Conservation (phyloP, 1,140 invertebrate genomes). For the Hylaeus volcanicus region DNA sequence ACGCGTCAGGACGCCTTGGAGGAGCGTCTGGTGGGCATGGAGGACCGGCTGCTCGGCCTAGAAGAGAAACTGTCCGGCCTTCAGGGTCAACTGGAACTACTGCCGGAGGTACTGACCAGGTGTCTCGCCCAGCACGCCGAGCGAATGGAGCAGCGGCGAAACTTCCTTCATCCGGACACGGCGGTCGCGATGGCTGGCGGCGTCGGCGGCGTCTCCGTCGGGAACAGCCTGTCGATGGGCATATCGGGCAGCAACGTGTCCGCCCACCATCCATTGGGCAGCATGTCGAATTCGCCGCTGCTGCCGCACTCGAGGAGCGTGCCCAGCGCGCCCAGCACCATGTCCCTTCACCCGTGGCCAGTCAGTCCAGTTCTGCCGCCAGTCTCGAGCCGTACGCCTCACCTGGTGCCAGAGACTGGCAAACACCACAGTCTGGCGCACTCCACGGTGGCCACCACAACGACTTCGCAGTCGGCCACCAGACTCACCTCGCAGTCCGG, state of each 20-base stretch:
- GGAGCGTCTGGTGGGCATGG: conserved; percentile 90
- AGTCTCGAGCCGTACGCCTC: conserved; percentile 85
- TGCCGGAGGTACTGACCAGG: conserved; percentile 90
- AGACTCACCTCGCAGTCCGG: conserved; percentile 74
- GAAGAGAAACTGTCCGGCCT: conserved; percentile 92
- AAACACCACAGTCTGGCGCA: conserved; percentile 74
- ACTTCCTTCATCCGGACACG: conserved; percentile 92
- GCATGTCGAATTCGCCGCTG: conserved; percentile 80
- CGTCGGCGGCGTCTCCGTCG: conserved; percentile 71
- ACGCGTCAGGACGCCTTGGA: conserved; percentile 94
- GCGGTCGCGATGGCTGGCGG: conserved; percentile 82
- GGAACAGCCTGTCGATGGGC: conserved; percentile 70
- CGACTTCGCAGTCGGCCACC: conserved; percentile 72
- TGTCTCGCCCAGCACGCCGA: conserved; percentile 86
- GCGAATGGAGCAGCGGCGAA: conserved; percentile 87
- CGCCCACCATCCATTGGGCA: conserved; percentile 68
- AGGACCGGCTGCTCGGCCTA: conserved; percentile 91
- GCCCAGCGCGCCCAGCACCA: conserved; percentile 78
- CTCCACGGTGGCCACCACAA: conserved; percentile 77
- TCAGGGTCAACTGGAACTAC: conserved; percentile 89
- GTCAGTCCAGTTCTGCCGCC: conserved; percentile 87
- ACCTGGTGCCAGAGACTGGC: conserved; percentile 86
- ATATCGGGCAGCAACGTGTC: conserved; percentile 66
- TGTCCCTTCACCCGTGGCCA: conserved; percentile 85
- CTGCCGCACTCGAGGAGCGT: conserved; percentile 83